phyloP scores from a whole-genome alignment of 2,113 vertebrate species.

The Gymnorhina tibicen region DNA sequence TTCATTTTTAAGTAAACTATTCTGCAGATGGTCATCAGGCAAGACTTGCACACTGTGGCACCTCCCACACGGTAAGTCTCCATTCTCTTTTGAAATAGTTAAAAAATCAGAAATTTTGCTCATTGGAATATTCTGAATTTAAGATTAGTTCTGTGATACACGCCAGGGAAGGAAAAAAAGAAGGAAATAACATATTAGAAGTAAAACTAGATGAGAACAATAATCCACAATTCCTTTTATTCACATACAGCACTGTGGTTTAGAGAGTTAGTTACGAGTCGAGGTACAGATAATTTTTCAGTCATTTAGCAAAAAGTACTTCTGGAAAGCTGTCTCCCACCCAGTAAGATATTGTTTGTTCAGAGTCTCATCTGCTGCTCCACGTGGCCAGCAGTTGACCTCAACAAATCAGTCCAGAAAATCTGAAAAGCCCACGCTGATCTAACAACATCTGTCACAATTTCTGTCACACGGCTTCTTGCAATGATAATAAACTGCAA shows the following conservation, averaged over 20 bases:
- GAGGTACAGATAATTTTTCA: neutral
- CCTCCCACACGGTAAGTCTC: neutral
- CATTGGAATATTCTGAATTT: neutral
- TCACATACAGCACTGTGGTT: neutral
- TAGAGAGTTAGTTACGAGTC: neutral
- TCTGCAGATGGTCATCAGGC: neutral
- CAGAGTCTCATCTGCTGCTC: neutral
- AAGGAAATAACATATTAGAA: neutral
- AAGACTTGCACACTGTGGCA: neutral
- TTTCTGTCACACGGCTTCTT: neutral
- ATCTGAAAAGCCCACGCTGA: slow-evolving; percentile 2
- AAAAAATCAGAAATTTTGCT: neutral
- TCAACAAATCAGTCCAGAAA: slow-evolving; percentile 9
- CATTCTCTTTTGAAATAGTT: neutral
- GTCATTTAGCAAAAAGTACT: neutral
- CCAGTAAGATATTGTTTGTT: neutral
- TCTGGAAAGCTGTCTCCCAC: neutral
- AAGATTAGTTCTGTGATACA: neutral
- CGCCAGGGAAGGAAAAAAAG: too few relatives aligned
- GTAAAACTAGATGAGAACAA: neutral
- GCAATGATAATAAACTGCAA: neutral
- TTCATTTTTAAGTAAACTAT: neutral
- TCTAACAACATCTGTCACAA: slow-evolving; percentile 34
- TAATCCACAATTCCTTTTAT: neutral
- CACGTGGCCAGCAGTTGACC: neutral